Base-by-base conservation (phyloP, 2,797 vertebrate genomes). In the Coccyzus lansbergi region DNA sequence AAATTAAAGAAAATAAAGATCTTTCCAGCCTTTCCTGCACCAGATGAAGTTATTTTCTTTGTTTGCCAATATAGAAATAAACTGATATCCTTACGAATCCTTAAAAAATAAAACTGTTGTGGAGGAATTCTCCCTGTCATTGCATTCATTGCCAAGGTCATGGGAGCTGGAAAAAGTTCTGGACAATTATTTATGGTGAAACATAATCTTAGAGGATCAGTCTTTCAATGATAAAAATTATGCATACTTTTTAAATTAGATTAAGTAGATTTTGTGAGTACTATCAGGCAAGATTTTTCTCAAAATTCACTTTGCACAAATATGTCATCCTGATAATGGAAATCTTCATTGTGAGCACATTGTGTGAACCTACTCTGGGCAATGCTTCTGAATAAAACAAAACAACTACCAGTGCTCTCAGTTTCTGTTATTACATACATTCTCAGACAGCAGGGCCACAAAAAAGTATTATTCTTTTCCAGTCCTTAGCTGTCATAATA, bases 141-240 rank as follows among this genome's bases (percentile, higher is more conserved):
- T 95, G 53, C 46, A 53, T 91, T 89, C 51, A 67, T 70, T 93
- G 69, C 46, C 24, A 49, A 91, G 85, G 78, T 94, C 94, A 93
- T 63, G 31, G 79, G 85, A 94, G 83, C 70, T 88, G 83, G 83
- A 72, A 92, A 95, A 95, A 95, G 48, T 60, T 65, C 55, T 92
- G 81, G 83, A 83, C 49, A 88, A 55, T 88, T 92, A 56, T 90
- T 92, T 96, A 62, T 55, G 64, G 79, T 80, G 52, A 71, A 96
- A 72, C 59, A 44, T 72, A 79, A 86, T 84, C 59, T 86, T 69
- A 88, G 85, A 86, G 28, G 75, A 80, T 75, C 56, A 49, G 26
- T 25, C 65, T 83, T 81, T 89, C 65, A 48, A 21, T 75, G 55
- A 49, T 53, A 38, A 53, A 26, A 92, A 36, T 52, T 65, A 63